phyloP scores from a whole-genome alignment of 2,113 vertebrate genomes.

The Phoxinus phoxinus region DNA sequence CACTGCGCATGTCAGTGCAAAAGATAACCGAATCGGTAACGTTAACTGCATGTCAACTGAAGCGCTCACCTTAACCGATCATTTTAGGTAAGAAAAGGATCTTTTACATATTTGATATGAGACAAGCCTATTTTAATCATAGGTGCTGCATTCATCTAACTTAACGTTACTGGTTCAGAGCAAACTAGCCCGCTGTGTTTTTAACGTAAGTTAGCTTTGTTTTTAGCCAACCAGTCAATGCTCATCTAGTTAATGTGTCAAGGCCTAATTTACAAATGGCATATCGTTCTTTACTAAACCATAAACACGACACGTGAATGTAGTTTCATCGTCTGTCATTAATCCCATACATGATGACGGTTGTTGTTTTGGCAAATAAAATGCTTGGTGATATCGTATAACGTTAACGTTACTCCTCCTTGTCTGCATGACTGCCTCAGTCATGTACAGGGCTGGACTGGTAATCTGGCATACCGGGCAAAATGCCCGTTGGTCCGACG shows the following conservation, averaged over 20 bases:
- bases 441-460: too few relatives aligned
- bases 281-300: background rate
- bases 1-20: slow-evolving; percentile 28
- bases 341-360: background rate
- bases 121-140: background rate
- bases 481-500: too few relatives aligned
- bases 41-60: background rate
- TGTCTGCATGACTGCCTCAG: background rate
- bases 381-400: background rate
- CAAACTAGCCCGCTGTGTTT: background rate
- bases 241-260: background rate
- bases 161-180: background rate
- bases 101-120: background rate
- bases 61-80: background rate
- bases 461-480: too few relatives aligned
- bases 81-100: background rate
- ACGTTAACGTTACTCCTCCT: too few relatives aligned
- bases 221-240: slow-evolving; percentile 7
- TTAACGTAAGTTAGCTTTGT: background rate
- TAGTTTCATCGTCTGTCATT: background rate
- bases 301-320: background rate
- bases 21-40: background rate
- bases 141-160: background rate
- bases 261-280: background rate
- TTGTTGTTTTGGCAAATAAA: background rate